Evolutionary conservation across 2,113 vertebrate genomes (phyloP), one percentile per base, ranked within the genome.

Genomic region (Rousettus leschenaultii): DNA sequence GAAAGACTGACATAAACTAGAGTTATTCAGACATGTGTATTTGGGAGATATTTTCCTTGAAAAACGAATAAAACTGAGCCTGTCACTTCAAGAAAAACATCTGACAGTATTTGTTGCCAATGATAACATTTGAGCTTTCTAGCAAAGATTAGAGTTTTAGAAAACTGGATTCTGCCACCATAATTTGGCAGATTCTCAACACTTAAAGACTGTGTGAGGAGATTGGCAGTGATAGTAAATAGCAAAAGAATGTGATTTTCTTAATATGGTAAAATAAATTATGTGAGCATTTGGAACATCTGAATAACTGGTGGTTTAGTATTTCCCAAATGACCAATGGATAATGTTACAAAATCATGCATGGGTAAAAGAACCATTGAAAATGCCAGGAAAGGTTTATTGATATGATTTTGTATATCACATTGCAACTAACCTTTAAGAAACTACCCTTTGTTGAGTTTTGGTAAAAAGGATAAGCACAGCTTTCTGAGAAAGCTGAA

Each of bases 11-110:
- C 61, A 88, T 45, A 74, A 82, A 71, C 38, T 15, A n/a, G 16
- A 57, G 16, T 63, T 70, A 65, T 74, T 73, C 28, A 71, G 45
- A 77, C 7, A 6, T 30, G 53, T 48, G 40, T 16, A 83, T 26
- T 71, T 74, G 63, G 75, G 55, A 92, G 40, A 77, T 61, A 77
- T 55, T 95, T 96, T 96, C 94, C 91, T 88, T 63, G 2, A 92
- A 92, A 91, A 91, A 61, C 59, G 70, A 92, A 40, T 84, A 77
- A 92, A 92, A 55, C 80, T 59, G 45, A 90, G 66, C 30, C 51
- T 92, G 57, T n/a, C 57, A 71, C 26, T 79, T 94, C 68, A 57
- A 95, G 74, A 86, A 94, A 93, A 97, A 86, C 86, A 92, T 28
- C 87, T 63, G 89, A 80, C 26, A 68, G 30, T 35, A 19, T 88